Percentiles rank a stretch among this genome's conserved stretches.
Evolutionary conservation across 2,888 invertebrate genomes (phyloP).

Genomic region (Sicus ferrugineus): DNA sequence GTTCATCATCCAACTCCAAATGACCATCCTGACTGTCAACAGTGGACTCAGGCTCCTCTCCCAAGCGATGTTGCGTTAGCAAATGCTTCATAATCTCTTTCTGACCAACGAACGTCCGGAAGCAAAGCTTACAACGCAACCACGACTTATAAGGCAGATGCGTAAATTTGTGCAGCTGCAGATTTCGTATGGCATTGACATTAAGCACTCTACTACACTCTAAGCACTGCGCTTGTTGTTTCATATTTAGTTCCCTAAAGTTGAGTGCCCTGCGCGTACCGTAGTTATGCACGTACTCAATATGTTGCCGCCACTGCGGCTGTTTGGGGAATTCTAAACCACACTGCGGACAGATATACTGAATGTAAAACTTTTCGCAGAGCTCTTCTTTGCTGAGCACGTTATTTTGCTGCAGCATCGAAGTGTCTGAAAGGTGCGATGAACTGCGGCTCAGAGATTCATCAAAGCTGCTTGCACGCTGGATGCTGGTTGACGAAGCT

Average conservation of each 20-base stretch:
- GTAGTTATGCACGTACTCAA: constrained; percentile 56
- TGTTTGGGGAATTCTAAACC: constrained; percentile 53
- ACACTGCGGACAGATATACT: constrained; percentile 57
- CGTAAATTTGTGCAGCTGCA: constrained; percentile 55
- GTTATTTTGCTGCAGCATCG: not conserved
- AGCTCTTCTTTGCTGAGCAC: constrained; percentile 38
- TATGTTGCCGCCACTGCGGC: constrained; percentile 56
- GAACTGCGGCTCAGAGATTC: constrained; percentile 44
- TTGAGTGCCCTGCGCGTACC: constrained; percentile 53
- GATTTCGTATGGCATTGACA: constrained; percentile 49
- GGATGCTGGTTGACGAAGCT: not conserved
- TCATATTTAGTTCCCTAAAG: constrained; percentile 51
- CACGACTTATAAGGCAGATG: constrained; percentile 55
- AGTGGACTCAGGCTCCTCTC: constrained; percentile 30
- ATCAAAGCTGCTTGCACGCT: constrained; percentile 35
- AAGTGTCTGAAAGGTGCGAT: constrained; percentile 40
- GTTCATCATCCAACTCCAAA: constrained; percentile 34
- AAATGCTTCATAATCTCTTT: constrained; percentile 51
- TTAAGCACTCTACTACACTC: constrained; percentile 52
- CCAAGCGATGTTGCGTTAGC: constrained; percentile 49
- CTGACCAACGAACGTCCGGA: constrained; percentile 47
- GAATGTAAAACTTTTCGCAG: constrained; percentile 53
- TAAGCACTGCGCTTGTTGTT: constrained; percentile 48
- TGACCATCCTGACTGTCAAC: constrained; percentile 36
- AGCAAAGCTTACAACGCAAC: constrained; percentile 58